Evolutionary conservation across 2,888 invertebrate genomes (phyloP), one percentile per base, ranked within the genome.

Genomic region (Plagodis dolabraria): DNA sequence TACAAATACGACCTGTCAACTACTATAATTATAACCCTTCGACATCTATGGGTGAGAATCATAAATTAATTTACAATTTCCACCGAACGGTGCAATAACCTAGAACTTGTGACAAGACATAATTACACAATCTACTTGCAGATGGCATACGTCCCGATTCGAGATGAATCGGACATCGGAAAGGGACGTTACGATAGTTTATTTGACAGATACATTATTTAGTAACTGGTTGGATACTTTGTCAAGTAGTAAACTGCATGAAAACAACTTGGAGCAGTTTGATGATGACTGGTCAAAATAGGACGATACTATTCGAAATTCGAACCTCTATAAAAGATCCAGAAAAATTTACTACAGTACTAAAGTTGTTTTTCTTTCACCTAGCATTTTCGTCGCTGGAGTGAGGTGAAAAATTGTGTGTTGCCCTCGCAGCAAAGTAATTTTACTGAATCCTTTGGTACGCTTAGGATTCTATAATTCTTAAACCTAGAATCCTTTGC

Each of bases 121-220:
- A 40, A 40, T 12, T 38, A 12, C 6, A 12, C 12, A 43, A 43
- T 12, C 0, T 12, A 11, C 40, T 11, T 11, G 8, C 43, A 12
- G 11, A 10, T 5, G 43, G 11, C 11, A 42, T 7, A 42, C 42
- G 43, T 6, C 43, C 12, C 43, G 43, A 9, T 43, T 43, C 8
- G 5, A 11, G 12, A 43, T 8, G 12, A 11, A 11, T 4, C 5
- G 43, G 11, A 53, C 10, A 53, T 47, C 45, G 46, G 33, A 53
- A 45, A 38, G 52, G 33, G 52, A 38, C 52, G 11, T 45, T 53
- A 42, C 48, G 60, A n/a, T 7, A 34, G 54, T 67, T 62, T 65
- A 66, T 67, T 67, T 62, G 43, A 43, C 43, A 43, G 5, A 12
- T 5, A 7, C 0, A 43, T 43, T 43, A 43, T 11, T 42, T 12